Conservation (phyloP, 2,888 invertebrate species). For the Parnassius orleans region DNA sequence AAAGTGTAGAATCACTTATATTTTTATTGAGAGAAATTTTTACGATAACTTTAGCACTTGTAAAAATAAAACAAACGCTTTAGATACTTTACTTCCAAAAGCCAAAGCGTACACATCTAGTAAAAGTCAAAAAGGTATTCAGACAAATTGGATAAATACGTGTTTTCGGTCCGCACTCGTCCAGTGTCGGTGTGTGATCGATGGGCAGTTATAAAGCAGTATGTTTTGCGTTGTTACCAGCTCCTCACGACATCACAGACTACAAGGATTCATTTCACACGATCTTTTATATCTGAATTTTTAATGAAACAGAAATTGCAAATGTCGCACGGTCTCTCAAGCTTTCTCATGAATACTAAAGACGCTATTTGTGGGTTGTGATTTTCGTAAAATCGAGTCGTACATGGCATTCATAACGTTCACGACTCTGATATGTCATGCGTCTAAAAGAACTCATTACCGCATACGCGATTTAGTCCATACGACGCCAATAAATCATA, state of each 20-base stretch:
- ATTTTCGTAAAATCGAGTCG: slow-evolving; percentile 67
- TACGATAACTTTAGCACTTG: too few relatives aligned
- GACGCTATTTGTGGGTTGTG: slow-evolving; percentile 73
- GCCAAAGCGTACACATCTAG: slow-evolving; percentile 28
- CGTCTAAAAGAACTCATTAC: slow-evolving; percentile 50
- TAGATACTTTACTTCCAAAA: slow-evolving; percentile 22
- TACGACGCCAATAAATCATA: slow-evolving; percentile 63
- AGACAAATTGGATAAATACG: slow-evolving; percentile 51
- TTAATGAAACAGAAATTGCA: slow-evolving; percentile 79
- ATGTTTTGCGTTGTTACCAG: slow-evolving; percentile 30
- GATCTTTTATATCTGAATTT: slow-evolving; percentile 74
- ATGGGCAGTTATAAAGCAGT: slow-evolving; percentile 45
- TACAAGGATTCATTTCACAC: slow-evolving; percentile 58
- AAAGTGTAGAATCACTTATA: too few relatives aligned
- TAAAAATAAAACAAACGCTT: slow-evolving; percentile 3
- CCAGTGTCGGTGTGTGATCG: slow-evolving; percentile 41
- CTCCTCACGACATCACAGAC: slow-evolving; percentile 38
- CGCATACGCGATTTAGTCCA: slow-evolving; percentile 44
- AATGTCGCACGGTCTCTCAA: slow-evolving; percentile 71
- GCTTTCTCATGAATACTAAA: slow-evolving; percentile 77
- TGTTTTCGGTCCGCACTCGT: slow-evolving; percentile 36
- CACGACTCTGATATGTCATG: slow-evolving; percentile 65
- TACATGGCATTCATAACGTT: slow-evolving; percentile 53
- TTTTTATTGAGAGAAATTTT: too few relatives aligned
- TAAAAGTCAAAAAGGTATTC: slow-evolving; percentile 40